Conservation (phyloP, 2,113 vertebrate species). For the Lepus americanus region DNA sequence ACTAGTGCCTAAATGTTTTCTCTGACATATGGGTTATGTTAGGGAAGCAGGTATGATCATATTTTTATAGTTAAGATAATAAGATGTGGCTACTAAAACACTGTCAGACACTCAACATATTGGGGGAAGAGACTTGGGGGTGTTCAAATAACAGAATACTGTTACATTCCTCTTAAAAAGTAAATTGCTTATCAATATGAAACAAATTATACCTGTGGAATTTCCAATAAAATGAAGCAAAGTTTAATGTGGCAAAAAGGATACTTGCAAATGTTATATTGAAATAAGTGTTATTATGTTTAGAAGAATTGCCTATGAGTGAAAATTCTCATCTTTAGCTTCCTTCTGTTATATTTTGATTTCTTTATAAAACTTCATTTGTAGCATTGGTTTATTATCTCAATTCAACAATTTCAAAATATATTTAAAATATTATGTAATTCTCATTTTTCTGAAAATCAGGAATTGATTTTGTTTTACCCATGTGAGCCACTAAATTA, state of each 20-base stretch:
- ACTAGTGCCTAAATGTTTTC: background rate
- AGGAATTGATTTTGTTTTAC: constrained; percentile 46
- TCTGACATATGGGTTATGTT: background rate
- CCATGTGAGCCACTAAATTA: background rate
- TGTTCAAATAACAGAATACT: background rate
- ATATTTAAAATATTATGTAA: constrained; percentile 42
- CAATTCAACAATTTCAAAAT: background rate
- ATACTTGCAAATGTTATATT: constrained; percentile 57
- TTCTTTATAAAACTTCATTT: constrained; percentile 20
- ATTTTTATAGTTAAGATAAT: constrained; percentile 18
- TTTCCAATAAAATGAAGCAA: background rate
- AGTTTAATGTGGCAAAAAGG: constrained; percentile 35
- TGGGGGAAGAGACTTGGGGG: background rate
- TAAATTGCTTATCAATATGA: constrained; percentile 40
- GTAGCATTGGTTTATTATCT: background rate
- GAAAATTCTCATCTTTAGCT: background rate
- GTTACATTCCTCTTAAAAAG: background rate
- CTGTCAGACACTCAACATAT: background rate
- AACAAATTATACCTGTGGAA: background rate
- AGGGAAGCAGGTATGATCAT: background rate
- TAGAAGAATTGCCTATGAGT: background rate
- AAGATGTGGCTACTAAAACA: constrained; percentile 27
- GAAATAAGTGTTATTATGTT: constrained; percentile 2
- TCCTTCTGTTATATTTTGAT: constrained; percentile 19
- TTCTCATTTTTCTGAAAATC: constrained; percentile 64